Evolutionary conservation across 2,888 invertebrate species (phyloP).

Genomic region (Orchesella flavescens): DNA sequence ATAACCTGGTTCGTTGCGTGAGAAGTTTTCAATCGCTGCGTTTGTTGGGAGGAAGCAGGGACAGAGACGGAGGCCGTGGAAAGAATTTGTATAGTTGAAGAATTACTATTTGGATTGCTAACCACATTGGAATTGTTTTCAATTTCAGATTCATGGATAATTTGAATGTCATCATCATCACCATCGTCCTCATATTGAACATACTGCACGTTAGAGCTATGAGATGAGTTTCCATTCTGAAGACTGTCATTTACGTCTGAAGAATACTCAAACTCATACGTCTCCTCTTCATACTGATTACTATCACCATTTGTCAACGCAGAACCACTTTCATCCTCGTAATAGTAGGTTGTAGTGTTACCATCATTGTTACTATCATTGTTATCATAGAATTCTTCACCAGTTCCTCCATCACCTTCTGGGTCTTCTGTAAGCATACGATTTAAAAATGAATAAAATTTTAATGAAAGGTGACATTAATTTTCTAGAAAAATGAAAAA

Average conservation of each 20-base stretch:
- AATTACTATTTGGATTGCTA: background rate
- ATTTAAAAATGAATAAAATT: too few relatives aligned
- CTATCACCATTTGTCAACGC: background rate
- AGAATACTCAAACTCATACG: conserved; percentile 36
- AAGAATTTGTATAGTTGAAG: conserved; percentile 12
- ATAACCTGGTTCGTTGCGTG: conserved; percentile 1
- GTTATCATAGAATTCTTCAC: background rate
- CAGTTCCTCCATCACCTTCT: background rate
- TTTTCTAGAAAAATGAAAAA: too few relatives aligned
- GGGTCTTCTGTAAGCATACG: background rate
- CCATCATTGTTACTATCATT: conserved; percentile 22
- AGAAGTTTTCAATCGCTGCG: background rate
- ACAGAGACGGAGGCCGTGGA: conserved; percentile 5
- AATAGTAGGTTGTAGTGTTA: background rate
- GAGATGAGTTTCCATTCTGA: background rate
- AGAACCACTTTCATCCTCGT: conserved; percentile 10
- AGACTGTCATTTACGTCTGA: background rate
- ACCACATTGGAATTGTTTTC: background rate
- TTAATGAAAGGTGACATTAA: too few relatives aligned
- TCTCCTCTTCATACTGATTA: conserved; percentile 5
- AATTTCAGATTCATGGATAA: conserved; percentile 9
- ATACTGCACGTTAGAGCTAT: background rate
- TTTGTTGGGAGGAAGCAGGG: background rate
- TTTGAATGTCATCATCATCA: conserved; percentile 37
- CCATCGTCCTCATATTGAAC: background rate